These are phyloP conservation scores for Acanthurus leucopareius DNA, from an alignment of 2,797 vertebrate genomes.

Conservation along the genomic window DNA sequence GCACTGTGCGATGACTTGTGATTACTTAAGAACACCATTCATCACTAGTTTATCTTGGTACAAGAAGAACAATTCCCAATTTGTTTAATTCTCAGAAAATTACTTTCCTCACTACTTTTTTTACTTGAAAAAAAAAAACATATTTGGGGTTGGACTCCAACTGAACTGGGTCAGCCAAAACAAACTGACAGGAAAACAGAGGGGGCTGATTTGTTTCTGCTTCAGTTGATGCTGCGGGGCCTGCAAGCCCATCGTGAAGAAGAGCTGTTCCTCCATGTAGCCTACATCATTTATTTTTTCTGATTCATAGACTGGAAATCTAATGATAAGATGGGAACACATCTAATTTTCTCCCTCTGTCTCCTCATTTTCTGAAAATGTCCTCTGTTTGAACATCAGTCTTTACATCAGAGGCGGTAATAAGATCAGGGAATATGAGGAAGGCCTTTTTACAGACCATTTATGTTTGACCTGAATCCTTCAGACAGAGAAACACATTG, in stretches of 20 bases:
- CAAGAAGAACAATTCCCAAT: conserved; percentile 39
- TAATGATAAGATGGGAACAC: conserved; percentile 4
- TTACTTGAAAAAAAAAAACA: conserved; percentile 49
- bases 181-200: conserved; percentile 78
- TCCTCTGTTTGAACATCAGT: conserved; percentile 18
- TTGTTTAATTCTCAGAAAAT: conserved; percentile 3
- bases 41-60: conserved; percentile 17
- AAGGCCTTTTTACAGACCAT: neutral
- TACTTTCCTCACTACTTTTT: conserved; percentile 33
- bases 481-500: neutral
- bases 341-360: neutral
- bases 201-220: conserved; percentile 58
- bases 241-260: conserved; percentile 34
- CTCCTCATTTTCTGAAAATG: conserved; percentile 5
- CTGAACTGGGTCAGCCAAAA: conserved; percentile 67
- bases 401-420: conserved; percentile 9
- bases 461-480: conserved; percentile 9
- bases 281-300: conserved; percentile 23
- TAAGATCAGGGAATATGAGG: neutral
- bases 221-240: conserved; percentile 46
- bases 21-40: conserved; percentile 20
- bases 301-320: conserved; percentile 27
- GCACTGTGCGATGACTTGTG: neutral
- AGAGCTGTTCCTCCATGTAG: conserved; percentile 13
- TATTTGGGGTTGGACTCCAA: conserved; percentile 64